phyloP scores from a whole-genome alignment of 2,888 invertebrate genomes.

The Agriopis marginaria region DNA sequence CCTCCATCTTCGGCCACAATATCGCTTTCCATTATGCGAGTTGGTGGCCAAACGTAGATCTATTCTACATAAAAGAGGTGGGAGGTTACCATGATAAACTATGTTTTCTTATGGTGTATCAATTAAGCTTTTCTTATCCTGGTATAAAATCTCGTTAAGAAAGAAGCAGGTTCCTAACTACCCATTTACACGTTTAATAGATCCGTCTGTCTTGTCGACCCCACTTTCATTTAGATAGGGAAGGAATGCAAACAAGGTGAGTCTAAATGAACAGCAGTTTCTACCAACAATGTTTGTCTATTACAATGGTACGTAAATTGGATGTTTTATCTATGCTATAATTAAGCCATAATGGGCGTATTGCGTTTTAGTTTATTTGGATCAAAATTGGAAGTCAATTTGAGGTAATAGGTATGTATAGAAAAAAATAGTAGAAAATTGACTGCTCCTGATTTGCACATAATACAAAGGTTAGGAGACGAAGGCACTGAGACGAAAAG shows the following conservation, averaged over 20 bases:
- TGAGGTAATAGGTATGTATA: no score
- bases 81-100: no score
- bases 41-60: no score
- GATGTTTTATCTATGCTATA: constrained; percentile 39
- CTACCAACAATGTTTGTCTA: constrained; percentile 34
- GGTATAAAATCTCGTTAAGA: not conserved
- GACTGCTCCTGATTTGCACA: not conserved
- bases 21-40: no score
- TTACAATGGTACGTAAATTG: constrained; percentile 38
- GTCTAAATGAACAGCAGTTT: constrained; percentile 37
- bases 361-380: constrained; percentile 36
- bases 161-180: not conserved
- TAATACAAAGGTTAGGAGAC: no score
- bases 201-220: constrained; percentile 26
- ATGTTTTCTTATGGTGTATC: no score
- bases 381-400: not conserved
- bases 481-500: no score
- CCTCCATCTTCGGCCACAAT: no score
- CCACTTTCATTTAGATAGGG: constrained; percentile 32
- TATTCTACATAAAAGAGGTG: no score
- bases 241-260: constrained; percentile 43
- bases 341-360: constrained; percentile 44
- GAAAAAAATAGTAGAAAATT: not conserved
- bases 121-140: not conserved
- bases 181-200: constrained; percentile 34